A percentile compares a stretch with the other conserved stretches of the same genome.
phyloP scores from a whole-genome alignment of 2,797 vertebrate species.

The Poeciliopsis paucimaculata region DNA sequence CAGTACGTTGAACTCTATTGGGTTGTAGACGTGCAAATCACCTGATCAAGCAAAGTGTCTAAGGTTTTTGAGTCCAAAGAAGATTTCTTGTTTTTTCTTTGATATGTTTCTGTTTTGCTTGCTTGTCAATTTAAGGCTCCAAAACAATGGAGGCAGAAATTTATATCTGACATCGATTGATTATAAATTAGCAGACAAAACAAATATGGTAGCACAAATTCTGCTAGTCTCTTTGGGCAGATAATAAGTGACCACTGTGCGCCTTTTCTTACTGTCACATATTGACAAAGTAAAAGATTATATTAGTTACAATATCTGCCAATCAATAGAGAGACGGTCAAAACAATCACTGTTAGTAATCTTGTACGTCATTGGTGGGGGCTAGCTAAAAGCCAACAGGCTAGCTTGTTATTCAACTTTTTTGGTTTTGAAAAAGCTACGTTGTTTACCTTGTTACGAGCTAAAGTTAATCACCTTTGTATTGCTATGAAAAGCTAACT shows the following conservation, averaged over 20 bases:
- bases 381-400: too few species aligned
- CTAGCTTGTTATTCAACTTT: neutral
- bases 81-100: neutral
- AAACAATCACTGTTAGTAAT: neutral
- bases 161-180: neutral
- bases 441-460: neutral
- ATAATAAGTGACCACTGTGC: neutral
- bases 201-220: neutral
- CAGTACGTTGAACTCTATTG: conserved; percentile 4
- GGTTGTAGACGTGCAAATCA: conserved; percentile 22
- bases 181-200: neutral
- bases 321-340: neutral
- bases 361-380: neutral
- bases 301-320: neutral
- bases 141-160: neutral
- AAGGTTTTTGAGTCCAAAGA: neutral
- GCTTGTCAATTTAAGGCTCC: neutral
- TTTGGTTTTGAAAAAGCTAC: neutral
- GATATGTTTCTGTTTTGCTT: neutral
- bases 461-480: neutral
- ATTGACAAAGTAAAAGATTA: neutral
- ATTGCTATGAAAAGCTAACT: neutral
- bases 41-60: conserved; percentile 5
- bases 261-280: neutral
- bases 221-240: neutral